A percentile compares a stretch with the other conserved stretches of the same genome.
phyloP scores from a whole-genome alignment of 2,113 vertebrate genomes.

The Heterochromis multidens region DNA sequence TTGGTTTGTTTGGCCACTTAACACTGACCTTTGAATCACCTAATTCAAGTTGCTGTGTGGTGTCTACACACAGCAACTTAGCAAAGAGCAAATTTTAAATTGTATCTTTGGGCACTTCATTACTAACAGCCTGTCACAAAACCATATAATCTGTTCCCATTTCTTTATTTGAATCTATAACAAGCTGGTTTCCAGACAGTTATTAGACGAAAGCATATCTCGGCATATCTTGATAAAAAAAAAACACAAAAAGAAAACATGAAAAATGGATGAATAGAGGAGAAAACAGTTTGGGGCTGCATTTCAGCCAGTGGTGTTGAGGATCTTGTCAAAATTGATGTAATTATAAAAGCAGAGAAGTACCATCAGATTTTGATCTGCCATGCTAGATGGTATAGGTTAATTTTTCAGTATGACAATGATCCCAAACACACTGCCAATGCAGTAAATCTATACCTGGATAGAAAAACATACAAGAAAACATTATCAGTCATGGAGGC shows the following conservation, averaged over 20 bases:
- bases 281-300: neutral
- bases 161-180: neutral
- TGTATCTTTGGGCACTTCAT: neutral
- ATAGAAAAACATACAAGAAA: too few relatives aligned
- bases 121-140: neutral
- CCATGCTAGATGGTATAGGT: neutral
- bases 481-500: too few relatives aligned
- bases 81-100: neutral
- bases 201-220: too few relatives aligned
- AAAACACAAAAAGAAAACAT: too few relatives aligned
- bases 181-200: neutral
- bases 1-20: neutral
- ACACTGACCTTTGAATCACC: neutral
- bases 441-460: too few relatives aligned
- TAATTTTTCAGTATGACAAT: neutral
- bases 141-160: neutral
- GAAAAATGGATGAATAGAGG: too few relatives aligned
- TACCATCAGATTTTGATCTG: neutral
- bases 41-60: neutral
- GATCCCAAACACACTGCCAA: neutral
- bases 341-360: neutral
- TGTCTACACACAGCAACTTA: neutral
- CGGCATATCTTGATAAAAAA: too few relatives aligned
- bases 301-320: neutral
- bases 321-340: neutral